Conservation (phyloP, 2,888 invertebrate species). For the Alviniconcha strummeri region DNA sequence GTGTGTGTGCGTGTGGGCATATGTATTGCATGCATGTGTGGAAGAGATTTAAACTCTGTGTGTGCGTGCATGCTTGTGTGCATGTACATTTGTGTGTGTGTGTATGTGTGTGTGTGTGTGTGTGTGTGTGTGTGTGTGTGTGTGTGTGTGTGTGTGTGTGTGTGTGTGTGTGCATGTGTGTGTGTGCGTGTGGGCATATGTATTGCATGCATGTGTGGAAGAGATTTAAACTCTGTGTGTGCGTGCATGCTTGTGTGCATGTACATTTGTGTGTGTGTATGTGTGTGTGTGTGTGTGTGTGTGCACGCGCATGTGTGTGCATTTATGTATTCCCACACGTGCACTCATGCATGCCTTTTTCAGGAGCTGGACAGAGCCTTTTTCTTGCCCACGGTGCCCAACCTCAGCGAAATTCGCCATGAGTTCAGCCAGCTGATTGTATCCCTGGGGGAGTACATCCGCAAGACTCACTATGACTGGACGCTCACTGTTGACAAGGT, state of each 20-base stretch:
- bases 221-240: background rate
- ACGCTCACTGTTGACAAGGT: conserved; percentile 71
- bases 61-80: background rate
- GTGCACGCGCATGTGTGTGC: background rate
- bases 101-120: background rate
- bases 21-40: background rate
- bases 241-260: background rate
- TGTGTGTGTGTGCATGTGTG: conserved; percentile 4
- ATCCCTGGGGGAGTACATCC: conserved; percentile 74
- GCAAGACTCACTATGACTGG: conserved; percentile 77
- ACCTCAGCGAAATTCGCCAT: conserved; percentile 82
- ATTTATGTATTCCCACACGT: background rate
- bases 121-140: background rate
- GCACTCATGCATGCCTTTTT: background rate
- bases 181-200: background rate
- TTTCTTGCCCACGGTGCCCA: conserved; percentile 86
- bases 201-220: background rate
- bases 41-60: background rate
- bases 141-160: conserved; percentile 2
- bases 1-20: background rate
- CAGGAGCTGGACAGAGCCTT: conserved; percentile 83
- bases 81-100: background rate
- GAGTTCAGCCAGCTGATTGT: conserved; percentile 78
- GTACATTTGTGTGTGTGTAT: background rate
- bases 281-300: conserved; percentile 1